These are phyloP conservation scores for Dromaius novaehollandiae DNA, from an alignment of 2,113 vertebrate species.

Conservation along the genomic window DNA sequence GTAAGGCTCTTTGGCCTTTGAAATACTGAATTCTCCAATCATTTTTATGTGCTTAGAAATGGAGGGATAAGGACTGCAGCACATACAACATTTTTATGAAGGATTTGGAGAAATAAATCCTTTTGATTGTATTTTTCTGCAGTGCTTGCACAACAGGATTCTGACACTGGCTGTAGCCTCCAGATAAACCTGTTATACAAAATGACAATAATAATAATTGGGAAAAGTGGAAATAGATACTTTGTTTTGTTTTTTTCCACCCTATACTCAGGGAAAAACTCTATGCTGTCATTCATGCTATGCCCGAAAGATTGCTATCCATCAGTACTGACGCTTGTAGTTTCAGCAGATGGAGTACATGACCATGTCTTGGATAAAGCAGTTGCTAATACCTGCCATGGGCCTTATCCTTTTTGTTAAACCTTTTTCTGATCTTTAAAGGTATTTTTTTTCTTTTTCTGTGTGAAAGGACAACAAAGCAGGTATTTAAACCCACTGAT, in stretches of 20 bases:
- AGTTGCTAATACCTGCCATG: not conserved
- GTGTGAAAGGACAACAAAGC: not conserved
- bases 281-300: not conserved
- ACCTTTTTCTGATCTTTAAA: not conserved
- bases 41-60: not conserved
- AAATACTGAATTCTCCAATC: not conserved
- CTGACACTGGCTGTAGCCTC: not conserved
- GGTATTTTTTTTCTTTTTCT: not conserved
- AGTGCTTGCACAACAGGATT: not conserved
- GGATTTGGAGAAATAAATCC: not conserved
- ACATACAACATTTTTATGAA: not conserved
- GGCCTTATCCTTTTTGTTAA: not conserved
- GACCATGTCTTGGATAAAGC: not conserved
- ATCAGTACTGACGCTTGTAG: not conserved
- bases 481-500: not conserved
- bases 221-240: not conserved
- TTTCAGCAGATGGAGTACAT: accelerated
- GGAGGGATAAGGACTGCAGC: not conserved
- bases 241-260: not conserved
- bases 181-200: not conserved
- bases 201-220: not conserved
- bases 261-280: not conserved
- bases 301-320: not conserved
- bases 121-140: not conserved
- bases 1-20: not conserved